Conservation (phyloP, 2,797 vertebrate species). For the Mico argentatus region DNA sequence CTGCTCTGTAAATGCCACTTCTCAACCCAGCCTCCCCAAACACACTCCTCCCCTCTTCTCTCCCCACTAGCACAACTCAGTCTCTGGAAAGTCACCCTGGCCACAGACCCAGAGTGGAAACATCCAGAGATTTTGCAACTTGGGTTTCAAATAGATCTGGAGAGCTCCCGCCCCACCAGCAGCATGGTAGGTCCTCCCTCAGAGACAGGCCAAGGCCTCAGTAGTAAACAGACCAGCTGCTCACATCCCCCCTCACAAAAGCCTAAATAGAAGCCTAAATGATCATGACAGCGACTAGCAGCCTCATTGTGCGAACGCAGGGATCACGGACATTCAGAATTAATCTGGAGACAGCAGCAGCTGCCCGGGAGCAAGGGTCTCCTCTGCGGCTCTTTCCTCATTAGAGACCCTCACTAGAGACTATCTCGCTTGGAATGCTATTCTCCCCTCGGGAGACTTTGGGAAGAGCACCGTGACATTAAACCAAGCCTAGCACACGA, state of each 20-base stretch:
- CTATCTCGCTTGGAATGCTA: neutral
- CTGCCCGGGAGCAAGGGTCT: rapidly evolving
- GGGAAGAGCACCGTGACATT: rapidly evolving
- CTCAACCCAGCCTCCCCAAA: neutral
- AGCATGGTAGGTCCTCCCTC: neutral
- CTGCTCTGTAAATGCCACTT: neutral
- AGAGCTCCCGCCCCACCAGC: neutral
- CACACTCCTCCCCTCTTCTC: neutral
- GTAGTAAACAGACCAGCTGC: neutral
- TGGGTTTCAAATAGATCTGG: neutral
- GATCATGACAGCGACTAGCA: neutral
- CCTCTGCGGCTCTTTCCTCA: neutral
- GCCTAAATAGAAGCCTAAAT: neutral
- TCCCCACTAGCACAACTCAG: neutral
- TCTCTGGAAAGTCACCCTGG: neutral
- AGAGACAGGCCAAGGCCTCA: neutral
- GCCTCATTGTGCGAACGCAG: neutral
- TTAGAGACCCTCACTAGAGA: rapidly evolving
- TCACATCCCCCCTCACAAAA: neutral
- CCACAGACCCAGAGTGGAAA: conserved; percentile 15
- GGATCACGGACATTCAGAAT: neutral
- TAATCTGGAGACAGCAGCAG: neutral
- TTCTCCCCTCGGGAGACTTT: neutral
- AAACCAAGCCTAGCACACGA: neutral
- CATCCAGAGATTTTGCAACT: neutral